Percentiles rank a stretch among this genome's conserved stretches.
Evolutionary conservation across 2,113 vertebrate species (phyloP).

Genomic region (Alexandromys fortis): DNA sequence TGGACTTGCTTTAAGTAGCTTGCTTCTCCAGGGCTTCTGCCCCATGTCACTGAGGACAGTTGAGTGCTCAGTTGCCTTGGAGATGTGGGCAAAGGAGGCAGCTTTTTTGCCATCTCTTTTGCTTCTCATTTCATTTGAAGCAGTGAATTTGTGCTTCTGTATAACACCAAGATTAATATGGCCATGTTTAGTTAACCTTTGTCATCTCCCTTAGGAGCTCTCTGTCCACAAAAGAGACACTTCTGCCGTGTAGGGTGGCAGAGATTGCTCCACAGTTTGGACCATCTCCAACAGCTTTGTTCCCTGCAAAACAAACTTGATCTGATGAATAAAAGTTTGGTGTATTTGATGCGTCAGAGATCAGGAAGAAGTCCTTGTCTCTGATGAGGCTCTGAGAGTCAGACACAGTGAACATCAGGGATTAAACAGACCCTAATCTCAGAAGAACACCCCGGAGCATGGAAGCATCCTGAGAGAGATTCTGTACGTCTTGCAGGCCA

Average conservation of each 20-base stretch:
- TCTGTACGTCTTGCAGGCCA: conserved; percentile 82
- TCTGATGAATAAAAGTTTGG: conserved; percentile 52
- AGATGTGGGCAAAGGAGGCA: conserved; percentile 32
- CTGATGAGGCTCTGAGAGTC: conserved; percentile 63
- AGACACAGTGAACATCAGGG: conserved; percentile 66
- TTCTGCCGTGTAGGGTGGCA: conserved; percentile 55
- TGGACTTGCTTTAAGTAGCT: not conserved
- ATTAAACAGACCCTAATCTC: conserved; percentile 69
- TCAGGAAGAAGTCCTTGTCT: conserved; percentile 62
- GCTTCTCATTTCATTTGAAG: conserved; percentile 48
- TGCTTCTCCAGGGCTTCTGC: not conserved
- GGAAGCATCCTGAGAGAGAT: conserved; percentile 71
- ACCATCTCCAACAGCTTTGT: conserved; percentile 69
- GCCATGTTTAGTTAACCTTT: conserved; percentile 62
- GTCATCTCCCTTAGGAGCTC: conserved; percentile 57
- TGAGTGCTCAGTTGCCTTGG: conserved; percentile 12
- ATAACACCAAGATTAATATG: conserved; percentile 4
- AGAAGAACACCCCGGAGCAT: conserved; percentile 46
- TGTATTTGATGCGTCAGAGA: conserved; percentile 71
- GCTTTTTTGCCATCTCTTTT: conserved; percentile 48
- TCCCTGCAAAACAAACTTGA: conserved; percentile 44
- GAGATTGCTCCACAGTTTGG: conserved; percentile 39
- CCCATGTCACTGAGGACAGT: not conserved
- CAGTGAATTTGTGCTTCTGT: conserved; percentile 49
- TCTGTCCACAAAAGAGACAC: conserved; percentile 61